Conservation (phyloP, 2,888 invertebrate species). For the Drosophila pegasa region DNA sequence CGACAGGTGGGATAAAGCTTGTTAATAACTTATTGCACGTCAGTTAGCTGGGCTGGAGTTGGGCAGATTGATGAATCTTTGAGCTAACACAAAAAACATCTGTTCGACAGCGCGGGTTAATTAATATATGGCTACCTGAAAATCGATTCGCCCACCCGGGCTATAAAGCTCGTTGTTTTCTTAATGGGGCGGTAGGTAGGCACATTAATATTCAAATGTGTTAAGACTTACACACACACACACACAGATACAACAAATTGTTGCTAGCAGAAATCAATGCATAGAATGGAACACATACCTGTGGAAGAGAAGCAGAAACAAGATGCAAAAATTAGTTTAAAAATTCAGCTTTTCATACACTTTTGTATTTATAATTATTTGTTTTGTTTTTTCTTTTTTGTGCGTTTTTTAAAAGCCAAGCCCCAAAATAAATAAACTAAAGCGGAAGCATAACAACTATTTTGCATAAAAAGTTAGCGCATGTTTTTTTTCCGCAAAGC, state of each 20-base stretch:
- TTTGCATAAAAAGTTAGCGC: conserved; percentile 25
- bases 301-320: conserved; percentile 34
- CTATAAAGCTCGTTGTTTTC: conserved; percentile 30
- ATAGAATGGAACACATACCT: conserved; percentile 66
- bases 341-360: conserved; percentile 5
- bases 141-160: conserved; percentile 31
- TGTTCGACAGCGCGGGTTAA: conserved; percentile 34
- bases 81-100: conserved; percentile 31
- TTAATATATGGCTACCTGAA: conserved; percentile 50
- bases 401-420: conserved; percentile 12
- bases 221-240: conserved; percentile 54
- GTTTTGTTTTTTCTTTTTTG: neutral
- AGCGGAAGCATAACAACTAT: conserved; percentile 35
- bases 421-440: conserved; percentile 14
- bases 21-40: conserved; percentile 41
- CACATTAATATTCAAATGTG: conserved; percentile 40
- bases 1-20: conserved; percentile 4
- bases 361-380: conserved; percentile 2
- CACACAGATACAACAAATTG: conserved; percentile 26
- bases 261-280: conserved; percentile 43
- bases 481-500: conserved; percentile 5
- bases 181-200: conserved; percentile 9
- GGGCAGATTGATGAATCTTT: conserved; percentile 44
- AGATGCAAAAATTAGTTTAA: conserved; percentile 21
- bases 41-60: neutral